Percentiles rank a stretch among this genome's conserved stretches.
Evolutionary conservation across 2,888 invertebrate genomes (phyloP).

Genomic region (Monopis laevigella): DNA sequence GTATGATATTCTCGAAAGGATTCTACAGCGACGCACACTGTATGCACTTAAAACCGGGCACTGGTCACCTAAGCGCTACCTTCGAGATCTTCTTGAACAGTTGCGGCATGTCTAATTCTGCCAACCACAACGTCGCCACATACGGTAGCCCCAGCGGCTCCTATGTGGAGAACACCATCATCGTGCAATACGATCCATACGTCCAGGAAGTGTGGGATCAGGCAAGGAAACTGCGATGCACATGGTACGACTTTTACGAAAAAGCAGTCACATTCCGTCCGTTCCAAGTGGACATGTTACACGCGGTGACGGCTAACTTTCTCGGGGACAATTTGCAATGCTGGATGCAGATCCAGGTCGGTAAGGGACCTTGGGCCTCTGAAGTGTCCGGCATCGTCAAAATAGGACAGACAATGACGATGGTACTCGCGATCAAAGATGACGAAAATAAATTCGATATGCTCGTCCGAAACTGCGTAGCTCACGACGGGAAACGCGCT

Average conservation of each 20-base stretch:
- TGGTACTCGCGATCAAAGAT: slow-evolving; percentile 95
- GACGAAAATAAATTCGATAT: slow-evolving; percentile 97
- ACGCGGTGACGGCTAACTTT: slow-evolving; percentile 95
- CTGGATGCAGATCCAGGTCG: slow-evolving; percentile 98
- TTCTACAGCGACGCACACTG: slow-evolving; percentile 92
- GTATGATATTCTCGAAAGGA: slow-evolving; percentile 95
- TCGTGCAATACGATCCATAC: slow-evolving; percentile 94
- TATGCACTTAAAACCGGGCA: slow-evolving; percentile 90
- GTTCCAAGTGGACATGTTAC: slow-evolving; percentile 95
- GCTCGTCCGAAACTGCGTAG: slow-evolving; percentile 93
- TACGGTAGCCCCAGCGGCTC: slow-evolving; percentile 92
- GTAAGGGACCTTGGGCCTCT: slow-evolving; percentile 97
- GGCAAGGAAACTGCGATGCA: slow-evolving; percentile 89
- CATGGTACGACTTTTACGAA: slow-evolving; percentile 97
- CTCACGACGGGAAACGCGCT: slow-evolving; percentile 92
- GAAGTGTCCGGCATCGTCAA: slow-evolving; percentile 96
- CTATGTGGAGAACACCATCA: slow-evolving; percentile 94
- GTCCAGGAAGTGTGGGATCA: slow-evolving; percentile 97
- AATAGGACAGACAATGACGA: slow-evolving; percentile 96
- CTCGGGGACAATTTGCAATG: slow-evolving; percentile 94
- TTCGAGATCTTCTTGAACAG: slow-evolving; percentile 94
- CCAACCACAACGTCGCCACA: slow-evolving; percentile 83
- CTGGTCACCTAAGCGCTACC: slow-evolving; percentile 89
- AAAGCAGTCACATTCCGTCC: slow-evolving; percentile 95
- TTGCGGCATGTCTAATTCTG: slow-evolving; percentile 94